A percentile compares a stretch with the other conserved stretches of the same genome.
phyloP scores from a whole-genome alignment of 2,888 invertebrate genomes.

The Dasysyrphus tricinctus region DNA sequence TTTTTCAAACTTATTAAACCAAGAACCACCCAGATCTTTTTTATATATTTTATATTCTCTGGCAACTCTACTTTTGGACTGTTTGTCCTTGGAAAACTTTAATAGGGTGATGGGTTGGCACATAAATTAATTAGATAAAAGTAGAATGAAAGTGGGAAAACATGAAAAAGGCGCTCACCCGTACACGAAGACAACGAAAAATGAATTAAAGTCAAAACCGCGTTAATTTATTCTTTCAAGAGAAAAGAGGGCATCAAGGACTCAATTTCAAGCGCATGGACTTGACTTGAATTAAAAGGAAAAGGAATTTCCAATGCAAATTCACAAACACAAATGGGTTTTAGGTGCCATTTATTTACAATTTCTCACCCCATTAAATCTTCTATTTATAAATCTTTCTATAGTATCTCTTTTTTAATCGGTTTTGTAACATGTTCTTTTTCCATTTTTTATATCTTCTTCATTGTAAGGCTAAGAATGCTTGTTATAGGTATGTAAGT shows the following conservation, averaged over 20 bases:
- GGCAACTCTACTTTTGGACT: background rate
- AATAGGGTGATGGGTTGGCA: conserved; percentile 12
- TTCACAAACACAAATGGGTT: conserved; percentile 26
- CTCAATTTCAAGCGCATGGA: background rate
- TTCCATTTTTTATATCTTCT: background rate
- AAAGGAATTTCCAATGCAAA: conserved; percentile 23
- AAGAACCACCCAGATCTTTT: background rate
- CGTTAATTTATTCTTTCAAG: conserved; percentile 69
- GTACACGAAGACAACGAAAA: conserved; percentile 42
- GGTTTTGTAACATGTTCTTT: background rate
- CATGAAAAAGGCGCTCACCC: conserved; percentile 33
- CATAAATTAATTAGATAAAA: conserved; percentile 65
- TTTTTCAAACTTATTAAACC: too few relatives aligned
- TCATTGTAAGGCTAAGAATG: background rate
- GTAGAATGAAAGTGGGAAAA: background rate
- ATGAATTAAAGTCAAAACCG: conserved; percentile 71
- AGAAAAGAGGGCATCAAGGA: conserved; percentile 40
- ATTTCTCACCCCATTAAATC: conserved; percentile 22
- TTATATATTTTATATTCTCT: too few relatives aligned
- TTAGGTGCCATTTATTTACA: conserved; percentile 27
- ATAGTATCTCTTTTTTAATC: background rate
- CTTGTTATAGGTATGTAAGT: background rate
- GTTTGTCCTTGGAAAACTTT: conserved; percentile 46
- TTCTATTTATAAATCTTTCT: background rate
- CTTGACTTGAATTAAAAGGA: background rate